phyloP scores from a whole-genome alignment of 2,888 invertebrate species.

The Rapana venosa region DNA sequence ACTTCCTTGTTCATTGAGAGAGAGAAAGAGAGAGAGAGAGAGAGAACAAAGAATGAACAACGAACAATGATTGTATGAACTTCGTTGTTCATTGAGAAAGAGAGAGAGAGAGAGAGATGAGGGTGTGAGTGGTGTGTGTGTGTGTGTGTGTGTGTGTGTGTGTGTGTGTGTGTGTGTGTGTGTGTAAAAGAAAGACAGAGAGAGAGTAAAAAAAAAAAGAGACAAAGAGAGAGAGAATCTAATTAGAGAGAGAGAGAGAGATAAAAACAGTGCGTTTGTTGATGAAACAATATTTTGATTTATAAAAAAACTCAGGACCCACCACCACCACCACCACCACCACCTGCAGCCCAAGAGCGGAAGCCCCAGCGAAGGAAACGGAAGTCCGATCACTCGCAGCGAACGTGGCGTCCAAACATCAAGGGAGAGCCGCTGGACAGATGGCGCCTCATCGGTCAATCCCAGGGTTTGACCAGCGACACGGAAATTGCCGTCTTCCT shows the following conservation, averaged over 20 bases:
- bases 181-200: not conserved
- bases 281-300: not conserved
- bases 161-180: too few species aligned
- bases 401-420: constrained; percentile 28
- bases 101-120: too few species aligned
- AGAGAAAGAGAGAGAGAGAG: too few species aligned
- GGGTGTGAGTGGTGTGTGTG: too few species aligned
- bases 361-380: not conserved
- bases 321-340: not conserved
- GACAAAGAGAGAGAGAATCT: not conserved
- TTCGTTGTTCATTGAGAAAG: too few species aligned
- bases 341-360: constrained; percentile 7
- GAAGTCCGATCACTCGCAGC: constrained; percentile 28
- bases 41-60: too few species aligned
- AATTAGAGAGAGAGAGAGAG: not conserved
- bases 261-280: not conserved
- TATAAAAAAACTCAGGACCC: too few species aligned
- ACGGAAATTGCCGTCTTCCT: constrained; percentile 41
- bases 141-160: not conserved
- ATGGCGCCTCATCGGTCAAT: constrained; percentile 26
- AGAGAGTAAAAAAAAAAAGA: not conserved
- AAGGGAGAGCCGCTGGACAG: not conserved
- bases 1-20: too few species aligned
- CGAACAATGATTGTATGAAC: too few species aligned
- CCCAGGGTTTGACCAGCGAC: constrained; percentile 18